Conservation (phyloP, 2,888 invertebrate species). For the Caenorhabditis virilis region DNA sequence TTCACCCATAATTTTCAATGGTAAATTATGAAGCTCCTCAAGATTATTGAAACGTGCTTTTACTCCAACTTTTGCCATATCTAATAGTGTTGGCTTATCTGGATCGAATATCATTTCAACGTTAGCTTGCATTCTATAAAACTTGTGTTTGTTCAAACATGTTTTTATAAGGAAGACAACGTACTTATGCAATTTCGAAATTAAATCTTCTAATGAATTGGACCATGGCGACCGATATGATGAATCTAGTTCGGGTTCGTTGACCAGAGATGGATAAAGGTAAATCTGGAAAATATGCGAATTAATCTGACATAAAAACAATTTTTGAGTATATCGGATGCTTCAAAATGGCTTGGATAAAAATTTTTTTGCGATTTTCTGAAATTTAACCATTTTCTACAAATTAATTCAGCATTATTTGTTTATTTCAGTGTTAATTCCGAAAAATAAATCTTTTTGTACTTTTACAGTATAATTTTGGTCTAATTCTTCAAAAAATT, state of each 20-base stretch:
- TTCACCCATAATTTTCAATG: conserved; percentile 98
- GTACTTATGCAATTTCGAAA: conserved; percentile 20
- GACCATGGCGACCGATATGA: conserved; percentile 21
- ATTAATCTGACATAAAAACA: too few relatives aligned
- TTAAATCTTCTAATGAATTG: conserved; percentile 12
- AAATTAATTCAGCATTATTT: too few relatives aligned
- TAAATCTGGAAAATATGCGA: conserved; percentile 16
- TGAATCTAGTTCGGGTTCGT: conserved; percentile 17
- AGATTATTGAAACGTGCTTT: conserved; percentile 19
- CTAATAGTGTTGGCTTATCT: conserved; percentile 11
- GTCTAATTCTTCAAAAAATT: conserved; percentile 18
- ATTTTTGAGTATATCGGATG: too few relatives aligned
- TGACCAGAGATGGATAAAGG: conserved; percentile 15
- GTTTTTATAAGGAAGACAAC: conserved; percentile 1
- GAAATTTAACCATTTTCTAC: too few relatives aligned
- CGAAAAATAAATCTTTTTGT: too few relatives aligned
- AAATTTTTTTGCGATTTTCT: too few relatives aligned
- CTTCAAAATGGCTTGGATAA: too few relatives aligned
- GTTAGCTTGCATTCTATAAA: conserved; percentile 83
- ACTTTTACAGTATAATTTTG: too few relatives aligned
- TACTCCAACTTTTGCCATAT: conserved; percentile 22
- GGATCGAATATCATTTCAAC: conserved; percentile 71
- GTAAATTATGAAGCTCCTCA: conserved; percentile 91
- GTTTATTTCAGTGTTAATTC: too few relatives aligned
- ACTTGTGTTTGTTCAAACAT: neutral